Base-by-base conservation (phyloP, 2,888 invertebrate species). In the Anthophora plumipes region DNA sequence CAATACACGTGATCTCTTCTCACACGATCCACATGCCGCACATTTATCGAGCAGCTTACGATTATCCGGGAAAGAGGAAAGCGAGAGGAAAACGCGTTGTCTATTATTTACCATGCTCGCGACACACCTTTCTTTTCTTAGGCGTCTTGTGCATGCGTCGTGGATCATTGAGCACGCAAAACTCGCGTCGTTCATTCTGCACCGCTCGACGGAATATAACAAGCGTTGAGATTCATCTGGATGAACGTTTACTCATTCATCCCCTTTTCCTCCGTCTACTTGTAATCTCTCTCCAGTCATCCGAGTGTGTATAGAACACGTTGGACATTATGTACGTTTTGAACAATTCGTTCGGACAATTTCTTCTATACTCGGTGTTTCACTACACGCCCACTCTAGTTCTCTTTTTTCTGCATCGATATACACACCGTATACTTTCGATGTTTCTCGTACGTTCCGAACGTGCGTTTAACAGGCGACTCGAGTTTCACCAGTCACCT, bases 101-200 rank as follows among this genome's bases (percentile, higher is more conserved):
- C 7, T 69, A 25, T 74, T 25, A 61, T 50, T 55, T 70, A 50
- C 22, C 52, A n/a, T 59, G 41, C 22, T 60, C 43, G 20, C n/a
- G 48, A 39, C 64, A 69, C 25, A 55, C 54, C 20, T 68, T 25
- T 46, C 37, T 60, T 55, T 25, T 66, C 14, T 64, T 41, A 72
- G 57, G 25, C 46, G 25, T 50, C 63, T 31, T 59, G n/a, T 83
- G 83, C 83, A 83, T 83, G 83, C 61, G 68, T 72, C 79, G 52
- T 61, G 37, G 50, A 63, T 73, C 69, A 68, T 67, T 61, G 50
- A 46, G 60, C 41, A 71, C 57, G 66, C 17, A 50, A 52, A 3
- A 61, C 60, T 69, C 31, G 41, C 60, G 48, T 25, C 46, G 57
- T 9, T 57, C 31, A 57, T 57, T 46, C 22, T 64, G 66, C 71